These are phyloP conservation scores for Platichthys flesus DNA, from an alignment of 2,113 vertebrate genomes.

Conservation along the genomic window DNA sequence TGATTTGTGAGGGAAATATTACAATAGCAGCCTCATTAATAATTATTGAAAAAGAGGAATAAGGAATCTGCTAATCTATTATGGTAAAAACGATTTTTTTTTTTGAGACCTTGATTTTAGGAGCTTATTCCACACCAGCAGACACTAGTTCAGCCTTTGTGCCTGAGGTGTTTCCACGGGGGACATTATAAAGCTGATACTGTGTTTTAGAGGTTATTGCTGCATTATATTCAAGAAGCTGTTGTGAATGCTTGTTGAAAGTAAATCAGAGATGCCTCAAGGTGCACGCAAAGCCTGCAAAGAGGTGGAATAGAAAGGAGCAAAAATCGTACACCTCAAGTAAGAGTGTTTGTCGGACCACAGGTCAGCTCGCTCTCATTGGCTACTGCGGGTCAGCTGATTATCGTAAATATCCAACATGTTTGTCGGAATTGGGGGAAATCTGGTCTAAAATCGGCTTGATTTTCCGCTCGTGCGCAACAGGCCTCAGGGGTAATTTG, in stretches of 20 bases:
- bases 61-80: slow-evolving; percentile 39
- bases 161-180: slow-evolving; percentile 27
- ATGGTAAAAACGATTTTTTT: slow-evolving; percentile 36
- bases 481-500: too few species aligned
- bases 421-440: too few species aligned
- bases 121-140: slow-evolving; percentile 21
- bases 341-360: slow-evolving; percentile 14
- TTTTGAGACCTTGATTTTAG: slow-evolving; percentile 14
- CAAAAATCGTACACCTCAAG: slow-evolving; percentile 21
- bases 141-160: slow-evolving; percentile 7
- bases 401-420: too few species aligned
- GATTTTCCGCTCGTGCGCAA: too few species aligned
- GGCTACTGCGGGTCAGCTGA: too few species aligned
- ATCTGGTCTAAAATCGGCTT: too few species aligned
- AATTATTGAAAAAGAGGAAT: slow-evolving; percentile 60
- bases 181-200: not conserved
- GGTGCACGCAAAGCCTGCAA: not conserved
- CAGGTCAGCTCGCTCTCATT: not conserved
- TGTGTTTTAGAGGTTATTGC: slow-evolving; percentile 26
- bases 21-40: slow-evolving; percentile 68
- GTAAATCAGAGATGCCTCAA: slow-evolving; percentile 33
- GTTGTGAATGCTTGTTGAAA: slow-evolving; percentile 22
- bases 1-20: slow-evolving; percentile 64
- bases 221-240: slow-evolving; percentile 17
- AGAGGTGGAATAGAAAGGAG: slow-evolving; percentile 26